Conservation (phyloP, 2,888 invertebrate genomes). For the Eupithecia subfuscata region DNA sequence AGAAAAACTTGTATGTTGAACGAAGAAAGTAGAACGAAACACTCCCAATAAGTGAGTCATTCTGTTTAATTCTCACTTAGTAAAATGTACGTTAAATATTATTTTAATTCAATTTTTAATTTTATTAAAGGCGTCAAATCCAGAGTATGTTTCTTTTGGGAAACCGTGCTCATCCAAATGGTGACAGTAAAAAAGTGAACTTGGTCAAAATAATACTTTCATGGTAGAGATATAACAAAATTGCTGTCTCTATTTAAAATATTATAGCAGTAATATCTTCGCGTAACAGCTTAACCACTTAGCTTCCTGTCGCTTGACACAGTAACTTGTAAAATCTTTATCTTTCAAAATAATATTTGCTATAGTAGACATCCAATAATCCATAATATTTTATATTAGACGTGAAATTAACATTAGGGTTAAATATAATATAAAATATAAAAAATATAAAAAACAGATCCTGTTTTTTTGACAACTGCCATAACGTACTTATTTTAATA, state of each 20-base stretch:
- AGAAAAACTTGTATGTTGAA: not conserved
- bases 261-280: not conserved
- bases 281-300: not conserved
- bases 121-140: no score
- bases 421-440: no score
- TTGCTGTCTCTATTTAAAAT: not conserved
- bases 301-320: not conserved
- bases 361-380: not conserved
- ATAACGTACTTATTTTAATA: not conserved
- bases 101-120: not conserved
- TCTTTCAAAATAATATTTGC: not conserved
- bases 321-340: not conserved
- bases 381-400: not conserved
- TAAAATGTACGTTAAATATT: not conserved
- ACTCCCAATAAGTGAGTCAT: not conserved
- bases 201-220: not conserved
- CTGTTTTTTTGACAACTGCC: not conserved
- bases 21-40: not conserved
- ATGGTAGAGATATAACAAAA: not conserved
- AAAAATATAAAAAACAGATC: no score
- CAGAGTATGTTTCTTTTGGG: no score
- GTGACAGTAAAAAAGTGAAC: not conserved
- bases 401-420: not conserved
- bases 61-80: not conserved
- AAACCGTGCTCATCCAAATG: not conserved